Conservation (phyloP, 2,797 vertebrate species). For the Diplodus sargus region DNA sequence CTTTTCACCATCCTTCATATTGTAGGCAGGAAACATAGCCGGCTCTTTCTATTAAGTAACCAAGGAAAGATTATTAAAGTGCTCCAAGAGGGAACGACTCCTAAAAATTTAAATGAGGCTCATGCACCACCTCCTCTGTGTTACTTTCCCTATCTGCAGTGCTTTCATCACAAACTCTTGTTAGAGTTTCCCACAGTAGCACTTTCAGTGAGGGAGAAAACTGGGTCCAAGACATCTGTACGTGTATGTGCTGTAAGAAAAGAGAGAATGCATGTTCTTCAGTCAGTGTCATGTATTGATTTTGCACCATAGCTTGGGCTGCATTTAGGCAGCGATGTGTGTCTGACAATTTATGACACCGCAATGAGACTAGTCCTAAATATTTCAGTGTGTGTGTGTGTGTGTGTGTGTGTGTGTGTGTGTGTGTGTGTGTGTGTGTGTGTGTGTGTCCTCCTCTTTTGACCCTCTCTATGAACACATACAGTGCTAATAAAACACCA, state of each 20-base stretch:
- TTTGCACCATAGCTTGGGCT: conserved; percentile 48
- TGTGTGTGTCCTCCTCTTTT: conserved; percentile 7
- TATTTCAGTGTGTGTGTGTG: conserved; percentile 51
- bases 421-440: conserved; percentile 4
- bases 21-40: not conserved
- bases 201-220: conserved; percentile 45
- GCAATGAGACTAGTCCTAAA: conserved; percentile 54
- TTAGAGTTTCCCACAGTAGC: conserved; percentile 29
- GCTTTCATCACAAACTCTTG: conserved; percentile 39
- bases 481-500: conserved; percentile 1
- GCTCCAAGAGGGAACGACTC: conserved; percentile 21
- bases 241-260: conserved; percentile 7
- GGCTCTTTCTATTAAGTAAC: conserved; percentile 16
- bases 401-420: conserved; percentile 18
- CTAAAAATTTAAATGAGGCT: conserved; percentile 42
- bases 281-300: conserved; percentile 69
- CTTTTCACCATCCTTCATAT: not conserved
- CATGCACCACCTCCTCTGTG: conserved; percentile 2
- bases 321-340: conserved; percentile 60
- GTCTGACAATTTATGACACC: conserved; percentile 67
- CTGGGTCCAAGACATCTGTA: conserved; percentile 25
- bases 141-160: conserved; percentile 17
- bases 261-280: conserved; percentile 36
- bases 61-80: not conserved
- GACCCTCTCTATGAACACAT: conserved; percentile 16